Conservation (phyloP, 1,140 invertebrate species). For the Drosophila littoralis region DNA sequence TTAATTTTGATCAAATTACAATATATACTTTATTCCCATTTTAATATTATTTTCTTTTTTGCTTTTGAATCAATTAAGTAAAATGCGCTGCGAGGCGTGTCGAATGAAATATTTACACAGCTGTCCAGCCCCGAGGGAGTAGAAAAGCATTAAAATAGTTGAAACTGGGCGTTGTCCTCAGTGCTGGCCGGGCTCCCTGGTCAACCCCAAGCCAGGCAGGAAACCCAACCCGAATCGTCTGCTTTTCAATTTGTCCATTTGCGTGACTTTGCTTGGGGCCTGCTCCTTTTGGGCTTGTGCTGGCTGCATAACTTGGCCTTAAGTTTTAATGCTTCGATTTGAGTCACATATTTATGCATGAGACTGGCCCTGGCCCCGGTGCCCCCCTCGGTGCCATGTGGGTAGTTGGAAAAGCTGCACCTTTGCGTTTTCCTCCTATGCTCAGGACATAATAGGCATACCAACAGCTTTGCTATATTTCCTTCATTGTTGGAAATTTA, state of each 20-base stretch:
- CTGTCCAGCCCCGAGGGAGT: conserved; percentile 28
- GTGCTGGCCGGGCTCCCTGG: background rate
- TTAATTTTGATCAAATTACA: conserved; percentile 65
- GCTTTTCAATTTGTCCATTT: conserved; percentile 48
- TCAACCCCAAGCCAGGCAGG: conserved; percentile 12
- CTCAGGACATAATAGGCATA: too few species aligned
- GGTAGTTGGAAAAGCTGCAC: too few species aligned
- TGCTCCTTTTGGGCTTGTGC: conserved; percentile 9
- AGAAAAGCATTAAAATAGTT: conserved; percentile 51
- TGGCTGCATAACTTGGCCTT: conserved; percentile 37
- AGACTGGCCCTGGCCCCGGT: background rate
- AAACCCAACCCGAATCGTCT: conserved; percentile 13
- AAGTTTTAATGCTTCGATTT: conserved; percentile 53
- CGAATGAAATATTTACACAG: conserved; percentile 58
- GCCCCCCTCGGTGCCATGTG: too few species aligned
- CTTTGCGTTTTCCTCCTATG: too few species aligned
- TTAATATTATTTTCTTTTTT: conserved; percentile 29
- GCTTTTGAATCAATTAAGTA: conserved; percentile 68
- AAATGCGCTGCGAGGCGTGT: conserved; percentile 37
- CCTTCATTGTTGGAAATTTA: too few species aligned
- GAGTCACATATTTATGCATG: conserved; percentile 30
- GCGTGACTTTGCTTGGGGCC: conserved; percentile 49
- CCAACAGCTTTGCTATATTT: too few species aligned
- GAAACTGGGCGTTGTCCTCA: conserved; percentile 48
- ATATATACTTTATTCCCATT: background rate